Evolutionary conservation across 2,888 invertebrate species (phyloP), one percentile per base, ranked within the genome.

Genomic region (Cybosia mesomella): DNA sequence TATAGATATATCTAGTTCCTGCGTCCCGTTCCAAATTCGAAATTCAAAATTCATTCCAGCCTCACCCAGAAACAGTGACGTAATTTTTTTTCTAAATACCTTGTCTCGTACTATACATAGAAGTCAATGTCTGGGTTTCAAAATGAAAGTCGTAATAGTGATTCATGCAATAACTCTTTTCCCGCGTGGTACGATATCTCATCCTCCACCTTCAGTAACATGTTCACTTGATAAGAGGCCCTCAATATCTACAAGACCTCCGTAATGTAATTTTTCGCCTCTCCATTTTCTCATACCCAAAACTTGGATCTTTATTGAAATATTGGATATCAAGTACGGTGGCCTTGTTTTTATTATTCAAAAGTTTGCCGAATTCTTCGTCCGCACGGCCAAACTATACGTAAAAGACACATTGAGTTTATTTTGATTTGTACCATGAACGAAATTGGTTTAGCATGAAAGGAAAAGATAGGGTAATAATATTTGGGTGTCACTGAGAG

Each of bases 261-360:
- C 86, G 87, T 95, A 94, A 94, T 94, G 90, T 93, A 92, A 94
- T 94, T 93, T 93, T 89, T 91, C 85, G 87, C 87, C 86, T 92
- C 87, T 90, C 91, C 89, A 89, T 92, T 93, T 92, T 91, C 89
- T 90, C 87, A 67, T 87, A 73, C 88, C 90, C 85, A 87, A 92
- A 93, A 93, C 88, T 92, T 91, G 86, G 87, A 87, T 88, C 85
- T 87, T 91, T 92, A 93, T 94, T 92, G 93, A 92, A 94, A 93
- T 93, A 94, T 93, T 91, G 92, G 91, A 93, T 94, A 91, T 94
- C 92, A 91, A 94, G 91, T 91, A 86, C 90, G 90, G 89, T 89
- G 78, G 87, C 91, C 87, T 90, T 92, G 90, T 91, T 91, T 92
- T 90, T 92, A 89, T 92, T 90, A 89, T 91, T 91, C 88, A 88